phyloP scores from a whole-genome alignment of 2,113 vertebrate genomes.

The Willisornis vidua region DNA sequence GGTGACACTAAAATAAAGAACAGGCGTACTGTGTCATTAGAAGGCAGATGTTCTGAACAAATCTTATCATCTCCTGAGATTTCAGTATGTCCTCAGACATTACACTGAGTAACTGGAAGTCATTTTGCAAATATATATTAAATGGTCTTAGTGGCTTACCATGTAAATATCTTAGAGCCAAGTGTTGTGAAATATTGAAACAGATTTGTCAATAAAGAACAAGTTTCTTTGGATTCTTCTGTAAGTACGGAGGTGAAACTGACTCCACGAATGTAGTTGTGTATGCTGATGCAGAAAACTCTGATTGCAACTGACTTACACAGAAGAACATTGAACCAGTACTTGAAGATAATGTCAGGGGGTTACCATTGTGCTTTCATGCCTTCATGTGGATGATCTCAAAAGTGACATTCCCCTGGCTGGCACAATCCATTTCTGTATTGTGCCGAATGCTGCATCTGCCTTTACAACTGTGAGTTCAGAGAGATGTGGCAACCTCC shows the following conservation, averaged over 20 bases:
- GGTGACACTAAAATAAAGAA: background rate
- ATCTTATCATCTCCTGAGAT: background rate
- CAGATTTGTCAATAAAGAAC: background rate
- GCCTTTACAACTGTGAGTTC: background rate
- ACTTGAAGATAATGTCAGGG: background rate
- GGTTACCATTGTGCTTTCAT: background rate
- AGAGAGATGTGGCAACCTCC: background rate
- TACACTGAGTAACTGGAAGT: background rate
- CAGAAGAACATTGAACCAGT: background rate
- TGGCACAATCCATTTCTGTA: background rate
- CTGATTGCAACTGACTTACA: background rate
- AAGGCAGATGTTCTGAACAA: background rate
- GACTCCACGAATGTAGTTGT: background rate
- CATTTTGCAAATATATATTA: conserved; percentile 30
- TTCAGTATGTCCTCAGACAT: background rate
- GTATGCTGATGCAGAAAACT: background rate
- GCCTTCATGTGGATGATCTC: background rate
- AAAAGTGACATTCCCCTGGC: background rate
- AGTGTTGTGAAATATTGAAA: conserved; percentile 8
- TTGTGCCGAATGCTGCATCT: conserved; percentile 11
- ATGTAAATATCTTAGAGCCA: background rate
- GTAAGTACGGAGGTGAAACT: background rate
- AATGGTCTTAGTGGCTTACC: background rate
- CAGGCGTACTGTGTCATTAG: background rate
- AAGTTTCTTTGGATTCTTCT: background rate